Percentiles rank a stretch among this genome's conserved stretches.
Conservation (phyloP, 2,888 invertebrate species). For the Cryptophagus acutangulus region DNA sequence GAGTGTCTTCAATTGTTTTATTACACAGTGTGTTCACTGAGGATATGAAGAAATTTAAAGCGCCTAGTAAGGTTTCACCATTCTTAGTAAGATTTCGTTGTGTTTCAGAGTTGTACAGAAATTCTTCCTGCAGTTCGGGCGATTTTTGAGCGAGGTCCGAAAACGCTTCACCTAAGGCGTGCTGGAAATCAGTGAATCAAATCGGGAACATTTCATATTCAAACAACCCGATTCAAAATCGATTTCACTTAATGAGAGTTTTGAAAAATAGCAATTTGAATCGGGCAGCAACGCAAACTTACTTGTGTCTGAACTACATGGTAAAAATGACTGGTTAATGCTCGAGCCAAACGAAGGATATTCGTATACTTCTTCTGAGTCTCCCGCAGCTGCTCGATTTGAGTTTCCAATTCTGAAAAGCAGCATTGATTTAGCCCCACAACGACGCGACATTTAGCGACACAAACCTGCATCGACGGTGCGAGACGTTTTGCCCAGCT, state of each 20-base stretch:
- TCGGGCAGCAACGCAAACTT: slow-evolving; percentile 16
- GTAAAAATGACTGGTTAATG: slow-evolving; percentile 83
- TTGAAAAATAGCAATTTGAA: not conserved
- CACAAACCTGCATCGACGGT: slow-evolving; percentile 76
- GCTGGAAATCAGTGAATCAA: slow-evolving; percentile 50
- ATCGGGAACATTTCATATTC: too few species aligned
- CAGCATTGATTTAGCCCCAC: slow-evolving; percentile 8
- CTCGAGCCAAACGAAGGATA: slow-evolving; percentile 78
- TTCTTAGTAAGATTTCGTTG: slow-evolving; percentile 90
- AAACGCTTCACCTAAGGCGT: slow-evolving; percentile 88
- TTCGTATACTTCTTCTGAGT: slow-evolving; percentile 90
- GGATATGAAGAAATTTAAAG: slow-evolving; percentile 93
- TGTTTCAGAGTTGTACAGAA: slow-evolving; percentile 92
- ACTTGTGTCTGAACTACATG: slow-evolving; percentile 78
- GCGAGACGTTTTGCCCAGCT: slow-evolving; percentile 87
- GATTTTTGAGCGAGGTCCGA: slow-evolving; percentile 94
- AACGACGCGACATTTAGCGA: not conserved
- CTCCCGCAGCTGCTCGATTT: slow-evolving; percentile 88
- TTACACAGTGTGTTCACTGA: slow-evolving; percentile 93
- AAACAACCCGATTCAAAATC: slow-evolving; percentile 1
- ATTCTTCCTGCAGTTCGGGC: slow-evolving; percentile 91
- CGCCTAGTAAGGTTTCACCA: slow-evolving; percentile 86
- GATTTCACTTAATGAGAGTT: too few species aligned
- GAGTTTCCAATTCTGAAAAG: slow-evolving; percentile 77
- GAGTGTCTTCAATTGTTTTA: slow-evolving; percentile 96